Evolutionary conservation across 2,113 vertebrate species (phyloP).

Genomic region (Opisthocomus hoazin): DNA sequence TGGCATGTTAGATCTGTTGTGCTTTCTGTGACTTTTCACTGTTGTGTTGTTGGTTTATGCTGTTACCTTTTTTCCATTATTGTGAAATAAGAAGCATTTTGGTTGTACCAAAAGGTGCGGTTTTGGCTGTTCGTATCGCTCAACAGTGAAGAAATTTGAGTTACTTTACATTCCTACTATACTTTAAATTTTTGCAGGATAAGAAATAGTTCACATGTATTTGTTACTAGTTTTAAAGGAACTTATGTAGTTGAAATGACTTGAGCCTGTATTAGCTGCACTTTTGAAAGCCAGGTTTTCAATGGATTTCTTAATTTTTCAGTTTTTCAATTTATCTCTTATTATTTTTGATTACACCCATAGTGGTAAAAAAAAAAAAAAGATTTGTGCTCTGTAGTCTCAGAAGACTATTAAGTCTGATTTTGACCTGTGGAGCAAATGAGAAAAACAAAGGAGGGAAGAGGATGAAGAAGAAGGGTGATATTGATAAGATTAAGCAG

Average conservation of each 20-base stretch:
- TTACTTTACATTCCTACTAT: neutral
- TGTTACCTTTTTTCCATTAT: neutral
- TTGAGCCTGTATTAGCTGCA: neutral
- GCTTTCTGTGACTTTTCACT: neutral
- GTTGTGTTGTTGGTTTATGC: neutral
- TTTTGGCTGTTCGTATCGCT: neutral
- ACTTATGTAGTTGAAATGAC: neutral
- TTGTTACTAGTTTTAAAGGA: neutral
- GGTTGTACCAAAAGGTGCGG: neutral
- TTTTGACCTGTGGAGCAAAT: neutral
- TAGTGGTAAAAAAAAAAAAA: neutral
- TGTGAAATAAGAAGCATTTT: neutral
- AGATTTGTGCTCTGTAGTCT: neutral
- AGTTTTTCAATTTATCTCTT: neutral
- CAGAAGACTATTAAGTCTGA: neutral
- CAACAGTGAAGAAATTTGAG: neutral
- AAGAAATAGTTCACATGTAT: neutral
- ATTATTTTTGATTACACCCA: neutral
- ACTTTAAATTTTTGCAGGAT: neutral
- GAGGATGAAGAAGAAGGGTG: neutral
- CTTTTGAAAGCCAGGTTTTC: neutral
- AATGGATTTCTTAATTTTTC: neutral
- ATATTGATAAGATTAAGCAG: neutral
- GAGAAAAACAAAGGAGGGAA: neutral
- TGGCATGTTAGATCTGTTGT: neutral